These are phyloP conservation scores for Enteromius unitaeniatus DNA, from an alignment of 2,797 vertebrate species.

Conservation along the genomic window DNA sequence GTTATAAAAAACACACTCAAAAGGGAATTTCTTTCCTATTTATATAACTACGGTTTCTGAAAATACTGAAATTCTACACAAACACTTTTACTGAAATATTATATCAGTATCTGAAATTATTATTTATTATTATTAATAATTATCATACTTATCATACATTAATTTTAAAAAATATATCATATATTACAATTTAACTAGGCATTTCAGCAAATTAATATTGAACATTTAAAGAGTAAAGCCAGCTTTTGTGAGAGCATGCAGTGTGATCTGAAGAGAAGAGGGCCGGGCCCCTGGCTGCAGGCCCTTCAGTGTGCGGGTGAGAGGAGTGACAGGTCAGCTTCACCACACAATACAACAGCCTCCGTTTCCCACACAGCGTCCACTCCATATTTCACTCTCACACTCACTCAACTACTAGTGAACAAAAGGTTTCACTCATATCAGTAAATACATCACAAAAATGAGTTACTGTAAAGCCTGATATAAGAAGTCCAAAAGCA, in stretches of 20 bases:
- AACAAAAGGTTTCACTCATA: neutral
- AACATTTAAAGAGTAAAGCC: neutral
- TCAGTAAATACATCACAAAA: neutral
- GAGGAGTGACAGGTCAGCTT: constrained; percentile 36
- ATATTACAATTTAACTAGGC: neutral
- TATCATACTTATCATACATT: too few relatives aligned
- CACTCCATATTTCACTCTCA: constrained; percentile 30
- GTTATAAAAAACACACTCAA: neutral
- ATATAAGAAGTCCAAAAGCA: neutral
- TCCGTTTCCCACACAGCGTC: constrained; percentile 45
- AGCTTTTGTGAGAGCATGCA: constrained; percentile 9
- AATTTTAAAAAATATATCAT: neutral
- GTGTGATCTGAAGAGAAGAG: constrained; percentile 37
- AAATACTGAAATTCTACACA: too few relatives aligned
- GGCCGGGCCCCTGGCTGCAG: constrained; percentile 21
- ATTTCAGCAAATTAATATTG: neutral
- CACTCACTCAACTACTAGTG: neutral
- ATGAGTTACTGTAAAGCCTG: neutral
- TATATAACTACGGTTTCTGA: too few relatives aligned
- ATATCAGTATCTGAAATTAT: too few relatives aligned
- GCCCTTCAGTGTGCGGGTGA: constrained; percentile 47
- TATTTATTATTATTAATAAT: too few relatives aligned
- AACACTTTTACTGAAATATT: too few relatives aligned
- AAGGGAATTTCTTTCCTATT: neutral
- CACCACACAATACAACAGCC: constrained; percentile 50